Percentiles rank a stretch among this genome's conserved stretches.
phyloP scores from a whole-genome alignment of 2,797 vertebrate genomes.

The Urosaurus nigricauda region DNA sequence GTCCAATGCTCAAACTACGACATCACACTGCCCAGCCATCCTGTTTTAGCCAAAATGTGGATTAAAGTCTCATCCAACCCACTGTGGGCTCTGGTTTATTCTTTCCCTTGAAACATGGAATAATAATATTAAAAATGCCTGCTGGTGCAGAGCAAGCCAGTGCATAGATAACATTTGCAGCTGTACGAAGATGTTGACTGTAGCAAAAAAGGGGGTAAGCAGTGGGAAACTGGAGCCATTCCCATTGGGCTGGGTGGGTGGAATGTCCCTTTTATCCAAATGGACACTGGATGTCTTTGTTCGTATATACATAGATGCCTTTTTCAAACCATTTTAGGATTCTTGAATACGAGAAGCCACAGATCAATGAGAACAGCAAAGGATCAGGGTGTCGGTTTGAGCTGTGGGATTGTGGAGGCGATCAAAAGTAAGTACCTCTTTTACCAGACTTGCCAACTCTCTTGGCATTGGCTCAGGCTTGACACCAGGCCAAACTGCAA shows the following conservation, averaged over 20 bases:
- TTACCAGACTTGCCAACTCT: not conserved
- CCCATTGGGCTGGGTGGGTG: no score
- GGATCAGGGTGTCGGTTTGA: constrained; percentile 88
- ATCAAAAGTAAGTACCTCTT: constrained; percentile 86
- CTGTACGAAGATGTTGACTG: not conserved
- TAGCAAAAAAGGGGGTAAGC: not conserved
- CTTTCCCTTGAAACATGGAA: not conserved
- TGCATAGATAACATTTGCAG: not conserved
- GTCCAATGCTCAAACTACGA: no score
- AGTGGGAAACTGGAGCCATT: not conserved
- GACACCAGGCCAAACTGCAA: no score
- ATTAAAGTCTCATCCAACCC: not conserved
- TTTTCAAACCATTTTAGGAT: constrained; percentile 81
- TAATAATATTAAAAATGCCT: not conserved
- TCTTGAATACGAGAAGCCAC: constrained; percentile 92
- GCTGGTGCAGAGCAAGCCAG: not conserved
- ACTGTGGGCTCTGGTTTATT: not conserved
- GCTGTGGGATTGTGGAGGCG: constrained; percentile 95
- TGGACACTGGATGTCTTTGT: not conserved
- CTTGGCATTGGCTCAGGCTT: not conserved
- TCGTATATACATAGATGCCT: not conserved
- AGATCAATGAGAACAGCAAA: constrained; percentile 78
- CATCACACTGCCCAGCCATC: rapidly evolving
- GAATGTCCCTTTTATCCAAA: not conserved
- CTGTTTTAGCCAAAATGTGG: not conserved